These are phyloP conservation scores for Callopanchax toddi DNA, from an alignment of 2,113 vertebrate species.

Conservation along the genomic window DNA sequence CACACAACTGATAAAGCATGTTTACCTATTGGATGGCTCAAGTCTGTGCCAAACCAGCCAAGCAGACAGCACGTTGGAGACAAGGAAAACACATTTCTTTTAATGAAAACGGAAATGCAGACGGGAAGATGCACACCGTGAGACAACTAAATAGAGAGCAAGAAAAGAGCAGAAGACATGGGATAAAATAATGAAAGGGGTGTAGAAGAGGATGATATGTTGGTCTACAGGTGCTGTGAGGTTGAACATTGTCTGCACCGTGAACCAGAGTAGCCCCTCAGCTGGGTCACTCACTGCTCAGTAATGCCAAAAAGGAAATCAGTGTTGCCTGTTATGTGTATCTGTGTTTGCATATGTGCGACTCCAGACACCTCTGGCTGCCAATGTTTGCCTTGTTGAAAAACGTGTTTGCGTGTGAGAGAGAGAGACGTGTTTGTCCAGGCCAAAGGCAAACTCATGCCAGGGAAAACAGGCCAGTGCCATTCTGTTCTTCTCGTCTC, in stretches of 20 bases:
- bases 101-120: slow-evolving; percentile 47
- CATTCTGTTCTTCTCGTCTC: slow-evolving; percentile 44
- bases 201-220: slow-evolving; percentile 21
- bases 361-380: slow-evolving; percentile 59
- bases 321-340: slow-evolving; percentile 55
- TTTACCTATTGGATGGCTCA: slow-evolving; percentile 53
- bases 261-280: slow-evolving; percentile 51
- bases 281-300: slow-evolving; percentile 61
- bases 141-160: slow-evolving; percentile 17
- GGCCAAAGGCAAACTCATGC: slow-evolving; percentile 54
- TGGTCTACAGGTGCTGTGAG: slow-evolving; percentile 19
- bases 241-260: slow-evolving; percentile 37
- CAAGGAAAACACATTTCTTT: slow-evolving; percentile 41
- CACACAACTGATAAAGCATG: slow-evolving; percentile 51
- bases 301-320: slow-evolving; percentile 73
- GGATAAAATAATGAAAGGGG: slow-evolving; percentile 22
- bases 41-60: slow-evolving; percentile 44
- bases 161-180: slow-evolving; percentile 16
- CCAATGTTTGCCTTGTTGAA: slow-evolving; percentile 44
- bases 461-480: slow-evolving; percentile 50
- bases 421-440: slow-evolving; percentile 30
- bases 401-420: slow-evolving; percentile 21
- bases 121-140: slow-evolving; percentile 15
- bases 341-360: slow-evolving; percentile 17
- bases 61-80: slow-evolving; percentile 37